Evolutionary conservation across 2,113 vertebrate genomes (phyloP).

Genomic region (Erythrocercus mccallii): DNA sequence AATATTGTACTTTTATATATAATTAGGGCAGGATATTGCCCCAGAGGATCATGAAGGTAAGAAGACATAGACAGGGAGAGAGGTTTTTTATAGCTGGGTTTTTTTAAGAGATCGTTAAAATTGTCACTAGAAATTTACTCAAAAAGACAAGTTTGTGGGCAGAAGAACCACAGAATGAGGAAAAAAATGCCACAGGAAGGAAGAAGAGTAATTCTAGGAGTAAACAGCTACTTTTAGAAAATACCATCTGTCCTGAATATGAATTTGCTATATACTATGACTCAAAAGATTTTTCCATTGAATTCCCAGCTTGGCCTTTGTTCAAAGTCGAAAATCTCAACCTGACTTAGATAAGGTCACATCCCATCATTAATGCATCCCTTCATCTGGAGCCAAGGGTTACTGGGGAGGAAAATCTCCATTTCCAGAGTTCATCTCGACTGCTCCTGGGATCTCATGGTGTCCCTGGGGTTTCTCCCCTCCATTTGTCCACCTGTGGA

Average conservation of each 20-base stretch:
- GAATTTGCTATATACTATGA: slow-evolving; percentile 1
- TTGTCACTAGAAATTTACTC: slow-evolving; percentile 28
- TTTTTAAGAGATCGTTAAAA: not conserved
- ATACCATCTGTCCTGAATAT: slow-evolving; percentile 41
- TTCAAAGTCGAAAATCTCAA: not conserved
- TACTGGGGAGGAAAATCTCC: not conserved
- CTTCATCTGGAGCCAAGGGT: not conserved
- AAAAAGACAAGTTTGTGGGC: slow-evolving; percentile 48
- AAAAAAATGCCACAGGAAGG: slow-evolving; percentile 56
- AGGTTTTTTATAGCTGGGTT: not conserved
- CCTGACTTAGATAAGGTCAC: not conserved
- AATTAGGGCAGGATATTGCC: not conserved
- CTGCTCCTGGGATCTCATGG: not conserved
- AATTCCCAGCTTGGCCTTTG: not conserved
- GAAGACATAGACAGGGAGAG: not conserved
- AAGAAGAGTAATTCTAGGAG: slow-evolving; percentile 58
- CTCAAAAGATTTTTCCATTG: not conserved
- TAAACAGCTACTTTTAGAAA: slow-evolving; percentile 64
- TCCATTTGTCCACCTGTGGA: not conserved
- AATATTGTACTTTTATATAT: not conserved
- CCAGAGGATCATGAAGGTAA: not conserved
- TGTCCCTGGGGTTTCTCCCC: not conserved
- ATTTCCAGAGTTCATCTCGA: not conserved
- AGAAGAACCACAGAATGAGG: slow-evolving; percentile 22
- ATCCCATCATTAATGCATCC: not conserved